phyloP scores from a whole-genome alignment of 2,888 invertebrate species.

The Melieria crassipennis region DNA sequence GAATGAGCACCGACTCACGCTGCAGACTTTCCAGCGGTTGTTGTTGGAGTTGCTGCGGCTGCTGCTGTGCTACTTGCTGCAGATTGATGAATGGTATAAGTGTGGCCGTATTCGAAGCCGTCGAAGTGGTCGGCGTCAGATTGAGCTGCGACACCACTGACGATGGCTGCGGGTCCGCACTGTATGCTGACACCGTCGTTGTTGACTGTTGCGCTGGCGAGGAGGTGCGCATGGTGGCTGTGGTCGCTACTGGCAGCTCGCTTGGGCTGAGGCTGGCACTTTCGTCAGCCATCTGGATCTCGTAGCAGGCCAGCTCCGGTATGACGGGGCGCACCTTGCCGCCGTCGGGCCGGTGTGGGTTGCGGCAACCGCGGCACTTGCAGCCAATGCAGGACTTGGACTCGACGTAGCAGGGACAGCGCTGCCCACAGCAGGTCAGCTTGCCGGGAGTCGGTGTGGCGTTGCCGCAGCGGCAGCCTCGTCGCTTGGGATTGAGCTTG shows the following conservation, averaged over 20 bases:
- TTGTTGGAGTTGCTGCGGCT: conserved; percentile 43
- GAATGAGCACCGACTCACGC: conserved; percentile 58
- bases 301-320: conserved; percentile 74
- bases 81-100: conserved; percentile 32
- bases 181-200: conserved; percentile 16
- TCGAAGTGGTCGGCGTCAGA: conserved; percentile 12
- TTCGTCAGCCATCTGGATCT: conserved; percentile 66
- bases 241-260: conserved; percentile 45
- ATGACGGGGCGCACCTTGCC: conserved; percentile 77
- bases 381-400: conserved; percentile 90
- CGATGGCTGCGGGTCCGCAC: neutral
- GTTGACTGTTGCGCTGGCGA: neutral
- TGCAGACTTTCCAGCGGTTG: conserved; percentile 55
- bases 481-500: conserved; percentile 68
- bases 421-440: conserved; percentile 90
- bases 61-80: conserved; percentile 34
- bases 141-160: conserved; percentile 15
- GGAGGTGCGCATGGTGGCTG: conserved; percentile 34
- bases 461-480: conserved; percentile 91
- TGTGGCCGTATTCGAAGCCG: conserved; percentile 29
- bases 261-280: conserved; percentile 45
- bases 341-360: conserved; percentile 86
- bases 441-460: conserved; percentile 90
- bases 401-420: conserved; percentile 94
- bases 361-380: conserved; percentile 91